phyloP scores from a whole-genome alignment of 2,113 vertebrate species.

The Rhizomys pruinosus region DNA sequence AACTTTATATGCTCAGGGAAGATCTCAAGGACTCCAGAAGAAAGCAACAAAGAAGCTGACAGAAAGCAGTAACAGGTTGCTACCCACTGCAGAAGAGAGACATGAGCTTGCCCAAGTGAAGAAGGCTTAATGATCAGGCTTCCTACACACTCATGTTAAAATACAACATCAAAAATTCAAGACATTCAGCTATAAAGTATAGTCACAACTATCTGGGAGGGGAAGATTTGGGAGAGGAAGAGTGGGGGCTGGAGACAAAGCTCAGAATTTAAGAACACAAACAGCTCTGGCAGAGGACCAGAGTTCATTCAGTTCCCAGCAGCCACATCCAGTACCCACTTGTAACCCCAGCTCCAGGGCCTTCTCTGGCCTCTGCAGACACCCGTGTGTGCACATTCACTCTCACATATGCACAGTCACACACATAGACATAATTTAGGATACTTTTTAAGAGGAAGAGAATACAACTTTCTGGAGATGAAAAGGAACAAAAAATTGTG shows the following conservation, averaged over 20 bases:
- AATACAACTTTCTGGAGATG: neutral
- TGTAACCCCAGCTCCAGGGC: neutral
- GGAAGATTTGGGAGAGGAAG: neutral
- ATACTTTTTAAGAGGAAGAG: neutral
- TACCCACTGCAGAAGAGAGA: neutral
- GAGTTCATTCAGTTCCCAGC: neutral
- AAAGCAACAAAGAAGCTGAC: neutral
- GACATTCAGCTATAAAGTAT: too few species aligned
- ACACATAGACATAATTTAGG: neutral
- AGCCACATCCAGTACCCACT: neutral
- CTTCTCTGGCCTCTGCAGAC: neutral
- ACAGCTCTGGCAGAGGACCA: neutral
- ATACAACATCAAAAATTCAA: neutral
- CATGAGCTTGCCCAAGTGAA: neutral
- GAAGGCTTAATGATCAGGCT: neutral
- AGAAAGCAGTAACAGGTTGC: neutral
- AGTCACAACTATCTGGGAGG: neutral
- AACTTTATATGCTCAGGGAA: neutral
- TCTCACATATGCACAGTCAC: neutral
- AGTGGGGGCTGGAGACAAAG: neutral
- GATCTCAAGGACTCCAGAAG: neutral
- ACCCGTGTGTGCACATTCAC: too few species aligned
- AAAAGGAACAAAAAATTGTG: neutral
- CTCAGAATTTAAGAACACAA: neutral
- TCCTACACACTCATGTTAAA: neutral